Percentiles rank a stretch among this genome's conserved stretches.
Evolutionary conservation across 2,113 vertebrate species (phyloP).

Genomic region (Rutilus rutilus): DNA sequence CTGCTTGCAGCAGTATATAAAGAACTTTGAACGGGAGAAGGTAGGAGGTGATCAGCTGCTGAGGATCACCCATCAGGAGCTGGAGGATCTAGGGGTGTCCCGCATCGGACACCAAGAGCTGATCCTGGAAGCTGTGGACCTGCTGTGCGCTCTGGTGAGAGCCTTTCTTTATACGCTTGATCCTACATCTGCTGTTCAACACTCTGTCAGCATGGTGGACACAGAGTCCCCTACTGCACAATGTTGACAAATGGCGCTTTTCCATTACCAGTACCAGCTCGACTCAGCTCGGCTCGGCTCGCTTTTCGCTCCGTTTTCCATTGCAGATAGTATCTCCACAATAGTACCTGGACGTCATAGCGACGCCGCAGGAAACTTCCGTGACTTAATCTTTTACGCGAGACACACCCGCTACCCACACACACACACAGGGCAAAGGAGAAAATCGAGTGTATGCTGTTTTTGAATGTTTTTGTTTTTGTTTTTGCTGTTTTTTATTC

Average conservation of each 20-base stretch:
- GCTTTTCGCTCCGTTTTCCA: no score
- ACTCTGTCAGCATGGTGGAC: neutral
- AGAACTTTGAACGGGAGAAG: conserved; percentile 94
- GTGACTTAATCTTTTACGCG: no score
- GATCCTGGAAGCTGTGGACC: conserved; percentile 95
- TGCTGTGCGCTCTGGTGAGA: conserved; percentile 94
- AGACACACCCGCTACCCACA: no score
- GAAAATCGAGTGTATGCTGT: no score
- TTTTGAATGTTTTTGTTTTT: no score
- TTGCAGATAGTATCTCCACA: no score
- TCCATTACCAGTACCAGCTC: no score
- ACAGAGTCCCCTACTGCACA: neutral
- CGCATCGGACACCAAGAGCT: conserved; percentile 97
- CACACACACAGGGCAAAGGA: no score
- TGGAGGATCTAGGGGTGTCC: conserved; percentile 95
- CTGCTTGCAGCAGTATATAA: conserved; percentile 95
- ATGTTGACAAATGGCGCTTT: neutral
- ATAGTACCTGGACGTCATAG: no score
- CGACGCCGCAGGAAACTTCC: no score
- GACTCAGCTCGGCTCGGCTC: no score
- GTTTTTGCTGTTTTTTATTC: no score
- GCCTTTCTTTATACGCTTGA: neutral
- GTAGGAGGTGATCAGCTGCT: conserved; percentile 93
- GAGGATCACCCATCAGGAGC: conserved; percentile 94
- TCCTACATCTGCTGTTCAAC: conserved; percentile 11